Base-by-base conservation (phyloP, 2,797 vertebrate genomes). In the Phrynocephalus forsythii region DNA sequence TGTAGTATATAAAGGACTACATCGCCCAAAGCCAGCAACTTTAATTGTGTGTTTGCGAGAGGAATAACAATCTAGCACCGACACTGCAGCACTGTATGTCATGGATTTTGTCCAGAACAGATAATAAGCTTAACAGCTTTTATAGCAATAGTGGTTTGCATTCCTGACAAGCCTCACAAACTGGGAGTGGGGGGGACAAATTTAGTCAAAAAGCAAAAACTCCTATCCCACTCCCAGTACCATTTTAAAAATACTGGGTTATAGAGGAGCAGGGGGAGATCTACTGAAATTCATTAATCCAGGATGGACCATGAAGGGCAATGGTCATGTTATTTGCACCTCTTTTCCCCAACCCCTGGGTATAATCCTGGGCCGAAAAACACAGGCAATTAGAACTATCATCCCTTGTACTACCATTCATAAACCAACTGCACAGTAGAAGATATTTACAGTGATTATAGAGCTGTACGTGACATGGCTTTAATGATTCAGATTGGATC, bases 401-500 rank as follows among this genome's bases (percentile, higher is more conserved):
- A 85, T 30, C 52, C 0, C 16, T 86, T 86, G 30, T 80, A 2
- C 72, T 38, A 90, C 86, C 33, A 81, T 30, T 16, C 76, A 86
- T 3, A 87, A 86, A 90, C 88, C 56, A 75, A 93, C 73, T 0
- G 50, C 91, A 75, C 75, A 63, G 77, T 26, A 33, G 90, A 81
- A 0, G 0, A 28, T 91, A 92, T 84, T 87, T 5, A 2, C 33
- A 83, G 73, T 89, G 92, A 92, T 91, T 79, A 75, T 48, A 87
- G 89, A 86, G 87, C 68, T 11, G 90, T 91, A 8, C 2, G 0
- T 94, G 93, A 90, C 91, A 92, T 92, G 91, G 87, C 88, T 79
- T 91, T 92, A 87, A 94, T 89, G 91, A 91, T 88, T 90, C 20
- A 86, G 88, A 94, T 91, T 94, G 95, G 92, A 88, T 95, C 90